Evolutionary conservation across 2,113 vertebrate species (phyloP), one percentile per base, ranked within the genome.

Genomic region (Nyctibius bracteatus): DNA sequence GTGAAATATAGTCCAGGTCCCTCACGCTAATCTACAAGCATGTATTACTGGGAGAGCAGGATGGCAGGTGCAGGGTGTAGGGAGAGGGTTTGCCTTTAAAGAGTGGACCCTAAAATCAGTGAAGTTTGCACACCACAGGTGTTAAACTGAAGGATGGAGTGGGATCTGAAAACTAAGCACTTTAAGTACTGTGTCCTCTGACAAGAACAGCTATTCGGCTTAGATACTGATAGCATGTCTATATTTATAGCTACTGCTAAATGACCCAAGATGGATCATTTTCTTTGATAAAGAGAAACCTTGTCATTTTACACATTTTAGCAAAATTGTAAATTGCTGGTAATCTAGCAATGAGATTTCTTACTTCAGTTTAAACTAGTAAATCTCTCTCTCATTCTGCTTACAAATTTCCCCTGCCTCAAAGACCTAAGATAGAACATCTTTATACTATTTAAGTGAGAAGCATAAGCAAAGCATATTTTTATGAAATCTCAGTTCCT

Each of bases 271-370:
- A 84, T 95, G 72, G 74, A 95, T 87, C 1, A 41, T 82, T 81
- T 83, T 83, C 71, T 81, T 59, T 79, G 57, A 81, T 86, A 92
- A 94, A 95, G 88, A 95, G 65, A 92, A 96, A 92, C 21, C 21
- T 92, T 80, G 35, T 68, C 31, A 91, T 94, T 94, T 94, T 94
- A 90, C 49, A 75, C 7, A 80, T 90, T 96, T 96, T 92, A 96
- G 25, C 54, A 94, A 94, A 96, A 96, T 52, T 86, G 52, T 27
- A 90, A 90, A 94, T 96, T 96, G 39, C 52, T 90, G n/a, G 44
- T 92, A 94, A 86, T 92, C 68, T 74, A 81, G 59, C 54, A 86
- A 37, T 80, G 70, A 51, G 35, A 92, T 89, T 90, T 91, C 79
- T 92, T 91, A 35, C 49, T 92, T 88, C 51, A 81, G 55, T 77